Evolutionary conservation across 2,888 invertebrate genomes (phyloP).

Genomic region (Augiades crinisus): DNA sequence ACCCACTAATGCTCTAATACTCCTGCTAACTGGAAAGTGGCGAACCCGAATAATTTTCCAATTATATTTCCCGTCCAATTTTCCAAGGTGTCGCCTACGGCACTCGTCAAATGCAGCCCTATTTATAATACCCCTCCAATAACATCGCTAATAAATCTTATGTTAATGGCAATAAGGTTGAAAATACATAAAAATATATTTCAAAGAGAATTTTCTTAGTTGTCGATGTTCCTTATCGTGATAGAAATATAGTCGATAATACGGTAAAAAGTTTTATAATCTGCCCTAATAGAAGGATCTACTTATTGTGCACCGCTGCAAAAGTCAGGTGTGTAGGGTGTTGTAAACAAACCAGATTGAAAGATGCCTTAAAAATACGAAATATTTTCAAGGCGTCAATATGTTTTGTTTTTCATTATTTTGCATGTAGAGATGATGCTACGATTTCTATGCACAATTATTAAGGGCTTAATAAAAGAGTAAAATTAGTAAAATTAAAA

Average conservation of each 20-base stretch:
- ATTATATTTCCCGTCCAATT: slow-evolving; percentile 81
- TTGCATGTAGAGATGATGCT: no score
- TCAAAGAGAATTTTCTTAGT: not conserved
- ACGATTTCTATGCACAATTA: no score
- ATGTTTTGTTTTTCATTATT: not conserved
- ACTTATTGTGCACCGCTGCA: not conserved
- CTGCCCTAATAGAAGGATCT: not conserved
- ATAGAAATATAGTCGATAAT: slow-evolving; percentile 4
- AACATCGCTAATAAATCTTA: slow-evolving; percentile 21
- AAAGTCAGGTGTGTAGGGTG: not conserved
- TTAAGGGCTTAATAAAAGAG: no score
- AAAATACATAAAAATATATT: slow-evolving; percentile 6
- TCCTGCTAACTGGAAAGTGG: slow-evolving; percentile 54
- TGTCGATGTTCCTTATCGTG: not conserved
- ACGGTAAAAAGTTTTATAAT: not conserved
- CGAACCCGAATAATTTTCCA: slow-evolving; percentile 78
- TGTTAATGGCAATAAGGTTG: slow-evolving; percentile 21
- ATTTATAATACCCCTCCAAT: slow-evolving; percentile 41
- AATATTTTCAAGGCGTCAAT: not conserved
- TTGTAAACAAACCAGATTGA: no score
- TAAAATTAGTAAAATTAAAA: no score
- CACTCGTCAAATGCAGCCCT: slow-evolving; percentile 77
- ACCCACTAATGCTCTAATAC: slow-evolving; percentile 39
- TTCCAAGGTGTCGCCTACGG: slow-evolving; percentile 79
- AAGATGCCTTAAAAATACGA: no score